A percentile compares a stretch with the other conserved stretches of the same genome.
Conservation (phyloP, 2,888 invertebrate genomes). For the Caenorhabditis sinica region DNA sequence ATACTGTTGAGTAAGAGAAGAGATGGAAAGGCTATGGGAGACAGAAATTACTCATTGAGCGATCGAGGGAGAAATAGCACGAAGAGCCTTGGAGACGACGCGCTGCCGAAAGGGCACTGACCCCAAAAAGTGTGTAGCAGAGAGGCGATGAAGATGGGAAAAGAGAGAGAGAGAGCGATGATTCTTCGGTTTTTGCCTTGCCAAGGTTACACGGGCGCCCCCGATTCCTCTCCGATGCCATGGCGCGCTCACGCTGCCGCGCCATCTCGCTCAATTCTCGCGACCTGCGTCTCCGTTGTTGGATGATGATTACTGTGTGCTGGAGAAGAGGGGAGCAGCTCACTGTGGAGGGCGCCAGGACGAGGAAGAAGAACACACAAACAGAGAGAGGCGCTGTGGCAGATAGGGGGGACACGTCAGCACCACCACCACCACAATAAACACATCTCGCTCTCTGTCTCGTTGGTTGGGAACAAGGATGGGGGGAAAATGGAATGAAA, state of each 20-base stretch:
- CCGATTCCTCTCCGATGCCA: slow-evolving; percentile 8
- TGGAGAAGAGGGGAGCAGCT: too few relatives aligned
- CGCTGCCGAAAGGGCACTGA: slow-evolving; percentile 20
- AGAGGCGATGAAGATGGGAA: neutral
- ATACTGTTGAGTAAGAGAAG: slow-evolving; percentile 22
- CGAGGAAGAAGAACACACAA: neutral
- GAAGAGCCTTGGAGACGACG: slow-evolving; percentile 23
- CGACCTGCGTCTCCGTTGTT: too few relatives aligned
- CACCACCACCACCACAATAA: slow-evolving; percentile 65
- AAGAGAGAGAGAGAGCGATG: slow-evolving; percentile 23
- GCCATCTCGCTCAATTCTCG: too few relatives aligned
- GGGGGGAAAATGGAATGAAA: neutral
- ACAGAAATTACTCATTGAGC: too few relatives aligned
- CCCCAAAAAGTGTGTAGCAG: slow-evolving; percentile 38
- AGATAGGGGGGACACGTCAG: slow-evolving; percentile 24
- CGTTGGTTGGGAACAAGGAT: neutral
- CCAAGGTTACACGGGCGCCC: slow-evolving; percentile 63
- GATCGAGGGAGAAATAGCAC: neutral
- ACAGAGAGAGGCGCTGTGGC: neutral
- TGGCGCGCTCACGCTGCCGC: too few relatives aligned
- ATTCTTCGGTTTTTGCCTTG: slow-evolving; percentile 28
- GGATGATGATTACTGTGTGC: too few relatives aligned
- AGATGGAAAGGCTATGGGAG: too few relatives aligned
- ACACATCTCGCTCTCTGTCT: slow-evolving; percentile 11
- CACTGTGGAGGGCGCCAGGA: too few relatives aligned